Conservation (phyloP, 1,140 invertebrate genomes). For the Trypoxylus dichotomus region DNA sequence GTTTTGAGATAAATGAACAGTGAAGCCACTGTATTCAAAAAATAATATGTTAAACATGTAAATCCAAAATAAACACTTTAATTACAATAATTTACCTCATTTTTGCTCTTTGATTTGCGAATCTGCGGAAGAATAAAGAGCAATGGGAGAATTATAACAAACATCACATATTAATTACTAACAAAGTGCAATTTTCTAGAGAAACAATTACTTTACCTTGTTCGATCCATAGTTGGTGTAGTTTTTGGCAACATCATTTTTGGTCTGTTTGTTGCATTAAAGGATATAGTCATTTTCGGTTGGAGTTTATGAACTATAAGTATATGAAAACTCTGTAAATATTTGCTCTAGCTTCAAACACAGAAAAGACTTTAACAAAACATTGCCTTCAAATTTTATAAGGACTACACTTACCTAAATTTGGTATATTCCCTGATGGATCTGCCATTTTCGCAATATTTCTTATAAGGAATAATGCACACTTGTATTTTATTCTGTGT, state of each 20-base stretch:
- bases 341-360: constrained; percentile 36
- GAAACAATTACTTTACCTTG: constrained; percentile 37
- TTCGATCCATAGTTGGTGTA: constrained; percentile 39
- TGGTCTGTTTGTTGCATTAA: constrained; percentile 37
- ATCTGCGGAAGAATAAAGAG: constrained; percentile 15
- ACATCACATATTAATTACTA: background rate
- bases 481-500: background rate
- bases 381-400: constrained; percentile 35
- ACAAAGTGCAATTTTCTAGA: background rate
- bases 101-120: background rate
- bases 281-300: constrained; percentile 30
- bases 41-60: background rate
- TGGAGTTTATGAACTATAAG: constrained; percentile 10
- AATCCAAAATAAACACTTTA: constrained; percentile 2
- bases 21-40: background rate
- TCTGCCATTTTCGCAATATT: constrained; percentile 44
- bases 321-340: constrained; percentile 29
- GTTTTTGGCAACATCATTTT: constrained; percentile 48
- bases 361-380: constrained; percentile 34
- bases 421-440: constrained; percentile 43
- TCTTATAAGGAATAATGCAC: constrained; percentile 5
- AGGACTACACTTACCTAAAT: constrained; percentile 37
- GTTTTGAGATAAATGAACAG: constrained; percentile 15
- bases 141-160: background rate
- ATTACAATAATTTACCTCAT: constrained; percentile 14